Percentiles rank a stretch among this genome's conserved stretches.
Conservation (phyloP, 2,113 vertebrate species). For the Leptobrachium leishanense region DNA sequence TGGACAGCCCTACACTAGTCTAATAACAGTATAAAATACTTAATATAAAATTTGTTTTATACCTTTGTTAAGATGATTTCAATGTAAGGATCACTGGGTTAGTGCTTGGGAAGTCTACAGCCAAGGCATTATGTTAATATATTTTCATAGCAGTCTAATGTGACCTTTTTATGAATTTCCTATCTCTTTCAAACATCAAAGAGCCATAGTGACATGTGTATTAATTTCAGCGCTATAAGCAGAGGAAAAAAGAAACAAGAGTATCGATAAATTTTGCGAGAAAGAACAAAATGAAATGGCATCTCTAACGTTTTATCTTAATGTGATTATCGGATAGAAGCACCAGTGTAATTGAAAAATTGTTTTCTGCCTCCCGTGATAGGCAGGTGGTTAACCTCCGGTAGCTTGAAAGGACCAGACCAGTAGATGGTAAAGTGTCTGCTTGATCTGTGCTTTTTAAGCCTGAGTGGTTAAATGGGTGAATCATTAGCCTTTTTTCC, state of each 20-base stretch:
- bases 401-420: slow-evolving; percentile 11
- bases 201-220: too few species aligned
- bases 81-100: too few species aligned
- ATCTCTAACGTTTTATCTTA: neutral
- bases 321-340: slow-evolving; percentile 4
- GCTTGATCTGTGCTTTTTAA: slow-evolving; percentile 42
- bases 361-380: slow-evolving; percentile 13
- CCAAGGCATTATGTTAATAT: too few species aligned
- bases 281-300: neutral
- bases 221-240: too few species aligned
- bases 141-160: too few species aligned
- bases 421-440: slow-evolving; percentile 44
- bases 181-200: too few species aligned
- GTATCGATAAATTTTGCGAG: neutral
- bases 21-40: too few species aligned
- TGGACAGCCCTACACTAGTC: too few species aligned
- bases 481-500: slow-evolving; percentile 47
- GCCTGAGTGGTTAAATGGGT: slow-evolving; percentile 47
- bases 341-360: slow-evolving; percentile 7
- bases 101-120: too few species aligned
- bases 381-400: slow-evolving; percentile 31
- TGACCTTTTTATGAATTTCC: too few species aligned
- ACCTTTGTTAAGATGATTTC: too few species aligned
- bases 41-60: too few species aligned
- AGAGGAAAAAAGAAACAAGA: neutral